These are phyloP conservation scores for Selene dorsalis DNA, from an alignment of 2,797 vertebrate species.

Conservation along the genomic window DNA sequence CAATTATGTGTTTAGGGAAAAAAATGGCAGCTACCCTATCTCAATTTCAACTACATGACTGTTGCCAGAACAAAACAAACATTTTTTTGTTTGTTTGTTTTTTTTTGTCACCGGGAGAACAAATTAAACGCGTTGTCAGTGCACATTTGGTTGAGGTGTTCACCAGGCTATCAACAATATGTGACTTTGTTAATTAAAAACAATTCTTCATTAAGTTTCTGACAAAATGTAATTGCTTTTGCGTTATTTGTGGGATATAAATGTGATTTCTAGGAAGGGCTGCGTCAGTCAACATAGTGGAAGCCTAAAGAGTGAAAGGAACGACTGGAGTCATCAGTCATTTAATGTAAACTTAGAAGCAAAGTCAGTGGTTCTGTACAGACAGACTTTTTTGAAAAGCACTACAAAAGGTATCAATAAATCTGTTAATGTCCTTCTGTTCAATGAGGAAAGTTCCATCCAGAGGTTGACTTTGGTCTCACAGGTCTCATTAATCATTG, in stretches of 20 bases:
- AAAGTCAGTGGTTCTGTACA: background rate
- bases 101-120: background rate
- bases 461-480: background rate
- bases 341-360: background rate
- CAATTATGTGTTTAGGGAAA: background rate
- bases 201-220: background rate
- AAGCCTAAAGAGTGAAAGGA: background rate
- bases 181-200: background rate
- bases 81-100: background rate
- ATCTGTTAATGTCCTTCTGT: slow-evolving; percentile 4
- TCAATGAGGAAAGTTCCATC: slow-evolving; percentile 7
- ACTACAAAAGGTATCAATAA: background rate
- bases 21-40: background rate
- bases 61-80: background rate
- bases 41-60: background rate
- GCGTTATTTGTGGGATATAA: background rate
- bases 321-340: background rate
- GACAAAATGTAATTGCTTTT: background rate
- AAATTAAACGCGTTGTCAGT: background rate
- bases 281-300: background rate
- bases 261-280: background rate
- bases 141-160: background rate
- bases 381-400: background rate
- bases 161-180: background rate
- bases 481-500: slow-evolving; percentile 19